Evolutionary conservation across 64 coral and sea anemone species (phyloP), one percentile per base, ranked within the genome.

Genomic region (Montipora efflorescens): DNA sequence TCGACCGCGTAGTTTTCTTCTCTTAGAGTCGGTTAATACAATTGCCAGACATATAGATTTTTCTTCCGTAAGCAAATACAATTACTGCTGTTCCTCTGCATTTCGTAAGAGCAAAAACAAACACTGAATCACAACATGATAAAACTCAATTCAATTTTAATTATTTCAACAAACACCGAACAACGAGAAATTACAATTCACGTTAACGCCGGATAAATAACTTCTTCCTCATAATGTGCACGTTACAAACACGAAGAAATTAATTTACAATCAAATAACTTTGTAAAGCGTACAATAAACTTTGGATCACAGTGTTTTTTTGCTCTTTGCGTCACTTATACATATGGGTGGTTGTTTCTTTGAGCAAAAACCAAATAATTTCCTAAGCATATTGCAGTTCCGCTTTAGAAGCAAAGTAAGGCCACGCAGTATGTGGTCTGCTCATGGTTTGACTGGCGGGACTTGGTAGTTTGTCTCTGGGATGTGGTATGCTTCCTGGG

Each of bases 121-220:
- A 86, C 62, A 84, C 7, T 50, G 68, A 50, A 71, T 48, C 23
- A 36, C 36, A 66, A 13, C 13, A 14, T 4, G 59, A 43, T 50
- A n/a, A 48, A 86, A 86, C 16, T 71, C 82, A 86, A 49, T 86
- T 72, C 64, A 86, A 50, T 67, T 22, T 86, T 86, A 71, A 86
- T 86, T 86, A 71, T 71, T 6, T 71, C 47, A 86, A 86, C 44
- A 51, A 86, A 86, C 81, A 70, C 8, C 49, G 46, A 71, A 71
- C 62, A 86, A 71, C 82, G 8, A 70, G 6, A 9, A 52, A 71
- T 71, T 20, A 69, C 82, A 86, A 86, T 86, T 21, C 8, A 50
- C 4, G 47, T 18, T 46, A 70, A 21, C 46, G 49, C 50, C 67
- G n/a, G 49, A 16, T 49, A 3, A 18, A 18, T 86, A 9, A 10